These are phyloP conservation scores for Tupaia tana DNA, from an alignment of 2,113 vertebrate species.

Conservation along the genomic window DNA sequence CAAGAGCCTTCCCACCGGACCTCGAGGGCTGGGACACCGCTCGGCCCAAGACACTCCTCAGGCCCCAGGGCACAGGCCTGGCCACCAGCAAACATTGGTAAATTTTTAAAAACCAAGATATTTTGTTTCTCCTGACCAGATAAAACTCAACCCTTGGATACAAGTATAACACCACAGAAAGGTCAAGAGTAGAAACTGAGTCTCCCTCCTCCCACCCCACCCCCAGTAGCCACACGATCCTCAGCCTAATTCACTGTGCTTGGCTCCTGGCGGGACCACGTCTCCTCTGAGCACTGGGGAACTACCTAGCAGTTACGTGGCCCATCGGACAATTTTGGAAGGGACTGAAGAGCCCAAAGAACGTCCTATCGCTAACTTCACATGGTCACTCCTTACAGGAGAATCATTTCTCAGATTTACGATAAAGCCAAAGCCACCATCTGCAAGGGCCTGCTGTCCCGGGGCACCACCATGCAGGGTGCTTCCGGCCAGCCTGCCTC, in stretches of 20 bases:
- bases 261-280: fast-evolving
- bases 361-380: neutral
- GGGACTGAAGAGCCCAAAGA: neutral
- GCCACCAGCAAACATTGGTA: neutral
- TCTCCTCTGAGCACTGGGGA: neutral
- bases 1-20: neutral
- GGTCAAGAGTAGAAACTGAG: neutral
- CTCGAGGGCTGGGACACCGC: neutral
- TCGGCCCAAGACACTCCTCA: neutral
- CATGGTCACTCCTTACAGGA: neutral
- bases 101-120: no score
- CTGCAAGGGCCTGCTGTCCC: neutral
- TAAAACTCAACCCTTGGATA: neutral
- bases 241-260: no score
- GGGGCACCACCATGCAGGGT: neutral
- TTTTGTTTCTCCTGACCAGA: neutral
- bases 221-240: neutral
- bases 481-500: neutral
- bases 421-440: neutral
- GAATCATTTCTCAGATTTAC: neutral
- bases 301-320: neutral
- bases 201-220: neutral
- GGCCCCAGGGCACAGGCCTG: neutral
- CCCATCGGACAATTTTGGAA: neutral
- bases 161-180: neutral